Conservation (phyloP, 2,113 vertebrate species). For the Zootoca vivipara region DNA sequence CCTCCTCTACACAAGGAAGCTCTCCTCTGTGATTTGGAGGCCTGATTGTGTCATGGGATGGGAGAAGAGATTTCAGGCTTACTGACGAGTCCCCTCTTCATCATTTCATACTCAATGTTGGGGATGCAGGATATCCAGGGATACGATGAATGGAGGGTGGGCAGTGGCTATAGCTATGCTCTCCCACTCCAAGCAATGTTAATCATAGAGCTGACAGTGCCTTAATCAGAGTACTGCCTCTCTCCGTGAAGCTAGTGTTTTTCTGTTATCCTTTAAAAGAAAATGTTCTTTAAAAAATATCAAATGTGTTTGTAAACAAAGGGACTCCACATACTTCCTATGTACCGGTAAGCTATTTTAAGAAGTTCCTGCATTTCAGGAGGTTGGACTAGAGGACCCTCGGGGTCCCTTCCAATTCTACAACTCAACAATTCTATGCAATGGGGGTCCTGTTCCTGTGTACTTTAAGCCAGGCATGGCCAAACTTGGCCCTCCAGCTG, state of each 20-base stretch:
- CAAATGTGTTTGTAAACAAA: neutral
- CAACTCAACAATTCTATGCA: neutral
- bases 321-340: neutral
- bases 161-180: neutral
- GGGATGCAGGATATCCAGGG: neutral
- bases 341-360: constrained; percentile 31
- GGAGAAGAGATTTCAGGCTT: neutral
- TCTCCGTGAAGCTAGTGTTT: neutral
- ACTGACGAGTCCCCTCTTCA: no score
- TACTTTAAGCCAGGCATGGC: constrained; percentile 33
- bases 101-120: neutral
- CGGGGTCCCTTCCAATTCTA: no score
- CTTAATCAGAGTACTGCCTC: neutral
- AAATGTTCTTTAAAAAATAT: neutral
- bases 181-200: no score
- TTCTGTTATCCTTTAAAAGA: neutral
- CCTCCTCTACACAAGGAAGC: neutral
- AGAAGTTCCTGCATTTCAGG: neutral
- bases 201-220: neutral
- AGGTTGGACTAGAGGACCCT: no score
- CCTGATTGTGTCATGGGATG: neutral
- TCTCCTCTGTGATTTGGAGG: neutral
- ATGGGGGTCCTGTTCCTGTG: constrained; percentile 38
- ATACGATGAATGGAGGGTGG: no score
- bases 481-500: no score